Evolutionary conservation across 2,888 invertebrate species (phyloP).

Genomic region (Nemotelus pantherinus): DNA sequence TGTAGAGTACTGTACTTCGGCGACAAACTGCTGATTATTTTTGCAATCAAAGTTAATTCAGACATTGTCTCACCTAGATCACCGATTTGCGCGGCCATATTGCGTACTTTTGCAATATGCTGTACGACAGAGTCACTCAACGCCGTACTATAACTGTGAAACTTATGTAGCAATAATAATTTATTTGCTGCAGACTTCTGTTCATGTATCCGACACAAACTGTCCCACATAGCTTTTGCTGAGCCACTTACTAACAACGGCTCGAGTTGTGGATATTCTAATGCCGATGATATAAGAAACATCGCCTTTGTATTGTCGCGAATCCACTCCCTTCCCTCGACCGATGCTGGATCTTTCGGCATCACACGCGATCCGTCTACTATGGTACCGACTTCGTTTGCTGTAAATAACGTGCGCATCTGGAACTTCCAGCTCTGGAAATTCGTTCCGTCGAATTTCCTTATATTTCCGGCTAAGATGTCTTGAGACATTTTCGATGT

Average conservation of each 20-base stretch:
- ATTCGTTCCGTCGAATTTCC: too few species aligned
- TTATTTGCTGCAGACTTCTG: background rate
- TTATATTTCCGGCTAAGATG: background rate
- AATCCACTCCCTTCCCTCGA: background rate
- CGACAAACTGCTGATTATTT: background rate
- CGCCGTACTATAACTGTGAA: background rate
- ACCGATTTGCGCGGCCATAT: background rate
- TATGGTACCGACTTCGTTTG: background rate
- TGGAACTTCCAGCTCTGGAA: background rate
- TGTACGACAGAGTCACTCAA: background rate
- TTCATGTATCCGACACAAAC: background rate
- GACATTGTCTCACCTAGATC: background rate
- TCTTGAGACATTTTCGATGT: too few species aligned
- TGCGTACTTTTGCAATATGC: background rate
- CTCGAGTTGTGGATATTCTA: background rate
- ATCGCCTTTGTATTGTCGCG: background rate
- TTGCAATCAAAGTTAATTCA: background rate
- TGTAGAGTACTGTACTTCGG: background rate
- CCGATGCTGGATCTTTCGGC: background rate
- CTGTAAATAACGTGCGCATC: background rate
- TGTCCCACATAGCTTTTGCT: background rate
- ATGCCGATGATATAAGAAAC: slow-evolving; percentile 6
- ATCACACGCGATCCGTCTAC: background rate
- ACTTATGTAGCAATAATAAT: background rate
- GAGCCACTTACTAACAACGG: background rate